Percentiles rank a stretch among this genome's conserved stretches.
These are phyloP conservation scores for Percopsis omiscomaycus DNA, from an alignment of 2,797 vertebrate genomes.

Conservation along the genomic window DNA sequence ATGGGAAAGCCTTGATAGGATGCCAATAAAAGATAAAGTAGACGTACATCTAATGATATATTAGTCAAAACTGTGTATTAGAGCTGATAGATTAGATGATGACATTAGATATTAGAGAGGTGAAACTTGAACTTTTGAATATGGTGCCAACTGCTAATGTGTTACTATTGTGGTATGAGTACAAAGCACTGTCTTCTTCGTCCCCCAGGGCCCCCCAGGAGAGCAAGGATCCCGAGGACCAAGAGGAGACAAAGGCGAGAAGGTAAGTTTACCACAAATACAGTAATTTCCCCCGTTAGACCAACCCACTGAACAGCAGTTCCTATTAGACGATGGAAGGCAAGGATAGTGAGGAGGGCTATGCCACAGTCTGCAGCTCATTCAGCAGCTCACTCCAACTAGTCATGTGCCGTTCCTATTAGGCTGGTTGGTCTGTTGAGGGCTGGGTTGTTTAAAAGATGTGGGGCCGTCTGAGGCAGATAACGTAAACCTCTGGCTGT, in stretches of 20 bases:
- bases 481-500: constrained; percentile 51
- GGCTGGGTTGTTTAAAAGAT: constrained; percentile 60
- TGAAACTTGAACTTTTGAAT: neutral
- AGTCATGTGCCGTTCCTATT: constrained; percentile 59
- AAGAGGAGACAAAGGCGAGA: constrained; percentile 90
- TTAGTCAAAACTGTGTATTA: too few species aligned
- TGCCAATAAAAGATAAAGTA: too few species aligned
- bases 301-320: constrained; percentile 18
- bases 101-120: too few species aligned
- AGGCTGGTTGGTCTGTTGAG: constrained; percentile 39
- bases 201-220: constrained; percentile 86
- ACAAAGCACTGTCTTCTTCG: constrained; percentile 8
- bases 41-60: too few species aligned
- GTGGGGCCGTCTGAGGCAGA: constrained; percentile 45
- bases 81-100: too few species aligned
- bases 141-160: neutral
- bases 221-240: constrained; percentile 89
- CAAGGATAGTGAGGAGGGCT: constrained; percentile 5
- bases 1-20: too few species aligned
- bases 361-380: constrained; percentile 45
- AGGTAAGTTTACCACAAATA: constrained; percentile 71
- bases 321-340: constrained; percentile 32
- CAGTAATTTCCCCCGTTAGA: too few species aligned
- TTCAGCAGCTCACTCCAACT: constrained; percentile 33
- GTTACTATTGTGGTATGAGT: constrained; percentile 11